Percentiles rank a stretch among this genome's conserved stretches.
Conservation (phyloP, 2,888 invertebrate species). For the Pteria penguin region DNA sequence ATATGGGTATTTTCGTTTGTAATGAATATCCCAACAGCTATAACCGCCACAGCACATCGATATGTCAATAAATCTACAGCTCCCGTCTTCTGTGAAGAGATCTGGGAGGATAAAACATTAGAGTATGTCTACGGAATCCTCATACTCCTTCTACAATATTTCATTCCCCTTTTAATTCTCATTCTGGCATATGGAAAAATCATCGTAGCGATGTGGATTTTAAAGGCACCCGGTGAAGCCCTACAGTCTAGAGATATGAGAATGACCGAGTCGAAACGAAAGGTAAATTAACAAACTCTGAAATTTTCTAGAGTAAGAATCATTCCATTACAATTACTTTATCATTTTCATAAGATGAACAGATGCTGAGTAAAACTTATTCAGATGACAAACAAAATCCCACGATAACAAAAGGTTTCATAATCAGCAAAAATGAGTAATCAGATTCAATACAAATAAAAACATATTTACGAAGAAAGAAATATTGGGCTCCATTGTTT, state of each 20-base stretch:
- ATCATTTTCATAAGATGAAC: too few relatives aligned
- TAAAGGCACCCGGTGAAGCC: constrained; percentile 92
- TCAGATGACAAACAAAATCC: too few relatives aligned
- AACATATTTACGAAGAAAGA: too few relatives aligned
- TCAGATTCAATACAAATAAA: too few relatives aligned
- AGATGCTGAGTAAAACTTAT: too few relatives aligned
- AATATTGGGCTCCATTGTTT: too few relatives aligned
- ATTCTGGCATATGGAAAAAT: constrained; percentile 93
- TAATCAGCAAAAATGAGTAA: too few relatives aligned
- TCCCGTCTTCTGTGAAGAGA: constrained; percentile 62
- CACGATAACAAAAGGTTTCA: too few relatives aligned
- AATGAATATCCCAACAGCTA: constrained; percentile 90
- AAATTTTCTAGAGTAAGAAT: too few relatives aligned
- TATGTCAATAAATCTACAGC: constrained; percentile 60
- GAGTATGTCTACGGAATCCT: constrained; percentile 86
- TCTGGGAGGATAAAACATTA: constrained; percentile 57
- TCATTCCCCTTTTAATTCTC: constrained; percentile 90
- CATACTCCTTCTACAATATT: constrained; percentile 90
- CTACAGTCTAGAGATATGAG: constrained; percentile 90
- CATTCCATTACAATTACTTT: too few relatives aligned
- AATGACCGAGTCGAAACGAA: constrained; percentile 91
- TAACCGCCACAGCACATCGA: constrained; percentile 83
- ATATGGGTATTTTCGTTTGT: constrained; percentile 89
- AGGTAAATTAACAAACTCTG: too few relatives aligned
- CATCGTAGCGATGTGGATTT: constrained; percentile 93